A percentile compares a stretch with the other conserved stretches of the same genome.
Conservation (phyloP, 2,888 invertebrate species). For the Helleia helle region DNA sequence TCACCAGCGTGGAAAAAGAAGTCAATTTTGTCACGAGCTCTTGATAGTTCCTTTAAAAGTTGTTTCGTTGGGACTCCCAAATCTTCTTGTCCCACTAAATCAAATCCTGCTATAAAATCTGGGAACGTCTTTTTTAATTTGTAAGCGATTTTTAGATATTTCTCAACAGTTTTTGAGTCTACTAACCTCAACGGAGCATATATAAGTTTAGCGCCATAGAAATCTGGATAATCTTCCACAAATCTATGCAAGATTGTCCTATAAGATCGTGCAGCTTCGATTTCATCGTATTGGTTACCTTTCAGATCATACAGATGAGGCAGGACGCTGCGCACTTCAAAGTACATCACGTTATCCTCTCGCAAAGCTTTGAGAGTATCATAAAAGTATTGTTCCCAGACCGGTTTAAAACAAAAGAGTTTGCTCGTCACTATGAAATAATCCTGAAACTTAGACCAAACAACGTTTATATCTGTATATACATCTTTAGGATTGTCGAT, state of each 20-base stretch:
- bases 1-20: slow-evolving; percentile 89
- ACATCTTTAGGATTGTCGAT: slow-evolving; percentile 53
- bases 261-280: slow-evolving; percentile 73
- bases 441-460: slow-evolving; percentile 74
- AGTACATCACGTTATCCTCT: slow-evolving; percentile 80
- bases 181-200: slow-evolving; percentile 77
- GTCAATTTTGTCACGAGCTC: slow-evolving; percentile 63
- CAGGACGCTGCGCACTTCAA: slow-evolving; percentile 78
- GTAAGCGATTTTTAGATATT: slow-evolving; percentile 58
- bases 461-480: slow-evolving; percentile 71
- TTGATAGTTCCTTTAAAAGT: slow-evolving; percentile 70
- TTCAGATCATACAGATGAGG: slow-evolving; percentile 78
- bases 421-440: slow-evolving; percentile 69
- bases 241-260: slow-evolving; percentile 73
- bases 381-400: slow-evolving; percentile 79
- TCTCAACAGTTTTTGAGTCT: slow-evolving; percentile 41
- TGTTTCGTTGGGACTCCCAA: slow-evolving; percentile 75
- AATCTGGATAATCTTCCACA: slow-evolving; percentile 73
- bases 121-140: slow-evolving; percentile 71
- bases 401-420: slow-evolving; percentile 75
- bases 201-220: slow-evolving; percentile 79
- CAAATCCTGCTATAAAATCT: slow-evolving; percentile 84
- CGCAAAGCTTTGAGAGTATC: slow-evolving; percentile 76
- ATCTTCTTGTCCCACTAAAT: slow-evolving; percentile 89
- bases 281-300: slow-evolving; percentile 65